These are phyloP conservation scores for Caenorhabditis sp. DNA, from an alignment of 2,888 invertebrate species.

Conservation along the genomic window DNA sequence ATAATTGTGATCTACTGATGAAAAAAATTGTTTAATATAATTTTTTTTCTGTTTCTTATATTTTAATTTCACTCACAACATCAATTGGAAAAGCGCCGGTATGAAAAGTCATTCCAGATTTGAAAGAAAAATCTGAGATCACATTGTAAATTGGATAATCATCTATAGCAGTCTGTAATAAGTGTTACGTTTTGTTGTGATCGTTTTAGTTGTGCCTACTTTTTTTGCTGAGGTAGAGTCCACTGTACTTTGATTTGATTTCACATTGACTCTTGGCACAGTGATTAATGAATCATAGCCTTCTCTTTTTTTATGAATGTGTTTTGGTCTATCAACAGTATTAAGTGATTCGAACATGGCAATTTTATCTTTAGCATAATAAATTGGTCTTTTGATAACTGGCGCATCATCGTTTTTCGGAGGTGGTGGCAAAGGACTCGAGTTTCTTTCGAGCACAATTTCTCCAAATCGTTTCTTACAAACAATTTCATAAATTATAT, in stretches of 20 bases:
- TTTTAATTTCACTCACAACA: too few relatives aligned
- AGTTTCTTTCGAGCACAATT: conserved; percentile 14
- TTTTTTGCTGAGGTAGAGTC: conserved; percentile 16
- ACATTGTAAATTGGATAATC: conserved; percentile 53
- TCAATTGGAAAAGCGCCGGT: conserved; percentile 53
- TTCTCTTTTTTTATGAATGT: not conserved
- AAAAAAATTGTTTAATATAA: conserved; percentile 3
- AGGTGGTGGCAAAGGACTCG: conserved; percentile 32
- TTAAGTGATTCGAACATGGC: conserved; percentile 47
- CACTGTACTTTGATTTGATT: conserved; percentile 3
- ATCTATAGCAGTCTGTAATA: conserved; percentile 7
- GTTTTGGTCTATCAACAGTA: conserved; percentile 28
- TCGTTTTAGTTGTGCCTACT: conserved; percentile 10
- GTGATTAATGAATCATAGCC: not conserved
- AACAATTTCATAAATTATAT: conserved; percentile 1
- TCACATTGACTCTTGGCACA: not conserved
- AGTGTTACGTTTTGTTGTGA: not conserved
- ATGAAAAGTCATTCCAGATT: conserved; percentile 44
- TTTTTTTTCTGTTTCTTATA: too few relatives aligned
- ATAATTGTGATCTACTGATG: not conserved
- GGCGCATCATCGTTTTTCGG: conserved; percentile 34
- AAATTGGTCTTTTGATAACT: conserved; percentile 45
- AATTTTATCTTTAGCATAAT: conserved; percentile 51
- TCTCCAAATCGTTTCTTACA: conserved; percentile 40
- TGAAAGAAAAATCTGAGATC: conserved; percentile 44